Evolutionary conservation across 2,113 vertebrate genomes (phyloP).

Genomic region (Anhinga rufa): DNA sequence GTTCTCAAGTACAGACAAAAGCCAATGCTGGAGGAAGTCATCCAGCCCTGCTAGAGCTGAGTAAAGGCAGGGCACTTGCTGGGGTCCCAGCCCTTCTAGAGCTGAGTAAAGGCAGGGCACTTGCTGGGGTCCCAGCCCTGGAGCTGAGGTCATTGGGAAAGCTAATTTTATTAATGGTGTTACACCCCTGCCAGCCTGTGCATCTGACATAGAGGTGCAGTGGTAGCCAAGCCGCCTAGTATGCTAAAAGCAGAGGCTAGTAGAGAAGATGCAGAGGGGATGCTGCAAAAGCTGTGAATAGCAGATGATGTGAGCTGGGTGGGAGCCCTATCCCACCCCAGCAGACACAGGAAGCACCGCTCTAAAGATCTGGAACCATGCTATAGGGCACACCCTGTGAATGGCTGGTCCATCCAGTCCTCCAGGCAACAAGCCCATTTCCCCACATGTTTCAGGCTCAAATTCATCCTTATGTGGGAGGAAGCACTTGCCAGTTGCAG

Average conservation of each 20-base stretch:
- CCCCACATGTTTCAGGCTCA: neutral
- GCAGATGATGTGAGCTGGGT: neutral
- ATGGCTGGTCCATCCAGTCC: neutral
- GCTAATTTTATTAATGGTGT: neutral
- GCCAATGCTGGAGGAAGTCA: neutral
- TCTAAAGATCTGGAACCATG: neutral
- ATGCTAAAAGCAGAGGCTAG: neutral
- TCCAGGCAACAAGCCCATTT: neutral
- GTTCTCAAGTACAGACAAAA: neutral
- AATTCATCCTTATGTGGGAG: rapidly evolving
- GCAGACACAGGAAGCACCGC: neutral
- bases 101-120: neutral
- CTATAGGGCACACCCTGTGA: neutral
- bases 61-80: neutral
- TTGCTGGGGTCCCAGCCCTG: rapidly evolving
- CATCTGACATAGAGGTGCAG: neutral
- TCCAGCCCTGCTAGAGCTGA: neutral
- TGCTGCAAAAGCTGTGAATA: neutral
- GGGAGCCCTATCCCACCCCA: neutral
- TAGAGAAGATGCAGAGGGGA: neutral
- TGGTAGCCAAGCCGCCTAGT: neutral
- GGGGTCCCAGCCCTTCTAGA: neutral
- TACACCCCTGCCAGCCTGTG: neutral
- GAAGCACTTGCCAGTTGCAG: neutral
- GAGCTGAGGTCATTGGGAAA: neutral